phyloP scores from a whole-genome alignment of 1,140 invertebrate genomes.

The Homarus americanus region DNA sequence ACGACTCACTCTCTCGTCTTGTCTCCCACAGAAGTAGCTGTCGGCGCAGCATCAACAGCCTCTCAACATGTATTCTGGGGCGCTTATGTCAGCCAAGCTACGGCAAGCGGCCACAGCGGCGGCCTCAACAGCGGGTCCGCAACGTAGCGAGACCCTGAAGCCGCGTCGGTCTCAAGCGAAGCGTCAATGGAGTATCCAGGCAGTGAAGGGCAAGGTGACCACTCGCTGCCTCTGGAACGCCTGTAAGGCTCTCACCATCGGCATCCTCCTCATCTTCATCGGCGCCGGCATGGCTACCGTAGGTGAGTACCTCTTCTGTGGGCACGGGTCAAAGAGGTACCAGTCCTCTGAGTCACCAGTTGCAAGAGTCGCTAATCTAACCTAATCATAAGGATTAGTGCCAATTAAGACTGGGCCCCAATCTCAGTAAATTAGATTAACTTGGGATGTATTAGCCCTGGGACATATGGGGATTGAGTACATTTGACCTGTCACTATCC shows the following conservation, averaged over 20 bases:
- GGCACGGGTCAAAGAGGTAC: too few relatives aligned
- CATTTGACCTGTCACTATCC: too few relatives aligned
- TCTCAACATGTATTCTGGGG: slow-evolving; percentile 71
- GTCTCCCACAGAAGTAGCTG: not conserved
- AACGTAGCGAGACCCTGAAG: slow-evolving; percentile 62
- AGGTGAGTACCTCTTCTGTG: slow-evolving; percentile 83
- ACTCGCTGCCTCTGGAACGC: slow-evolving; percentile 93
- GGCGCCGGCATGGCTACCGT: slow-evolving; percentile 94
- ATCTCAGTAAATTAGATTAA: too few relatives aligned
- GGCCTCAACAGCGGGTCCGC: not conserved
- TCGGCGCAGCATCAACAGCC: not conserved
- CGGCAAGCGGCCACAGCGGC: slow-evolving; percentile 54
- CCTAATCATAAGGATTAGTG: too few relatives aligned
- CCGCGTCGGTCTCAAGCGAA: slow-evolving; percentile 69
- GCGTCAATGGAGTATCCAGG: slow-evolving; percentile 79
- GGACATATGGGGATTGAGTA: too few relatives aligned
- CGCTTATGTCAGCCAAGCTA: slow-evolving; percentile 73
- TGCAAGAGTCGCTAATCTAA: too few relatives aligned
- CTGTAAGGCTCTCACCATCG: slow-evolving; percentile 90
- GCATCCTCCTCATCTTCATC: slow-evolving; percentile 89
- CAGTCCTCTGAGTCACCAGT: too few relatives aligned
- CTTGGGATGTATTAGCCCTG: too few relatives aligned
- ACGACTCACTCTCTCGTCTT: not conserved
- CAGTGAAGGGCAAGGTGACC: slow-evolving; percentile 90
- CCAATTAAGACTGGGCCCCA: too few relatives aligned